These are phyloP conservation scores for Hipposideros armiger DNA, from an alignment of 2,113 vertebrate species.

Conservation along the genomic window DNA sequence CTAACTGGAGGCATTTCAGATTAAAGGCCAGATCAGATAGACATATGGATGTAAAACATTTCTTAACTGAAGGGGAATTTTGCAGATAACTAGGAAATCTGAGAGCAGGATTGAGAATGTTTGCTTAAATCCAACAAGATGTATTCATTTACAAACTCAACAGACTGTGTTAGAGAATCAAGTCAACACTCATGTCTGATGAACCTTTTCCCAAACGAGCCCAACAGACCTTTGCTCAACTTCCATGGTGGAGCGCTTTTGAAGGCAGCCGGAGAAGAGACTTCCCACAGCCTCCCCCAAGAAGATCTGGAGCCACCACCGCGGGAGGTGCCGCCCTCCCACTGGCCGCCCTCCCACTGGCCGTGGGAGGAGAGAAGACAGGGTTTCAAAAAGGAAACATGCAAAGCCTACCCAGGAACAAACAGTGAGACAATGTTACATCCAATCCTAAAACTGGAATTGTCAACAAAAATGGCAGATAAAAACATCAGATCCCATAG, in stretches of 20 bases:
- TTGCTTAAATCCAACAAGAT: not conserved
- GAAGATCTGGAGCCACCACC: not conserved
- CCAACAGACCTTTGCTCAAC: not conserved
- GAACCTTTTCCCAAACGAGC: not conserved
- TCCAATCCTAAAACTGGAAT: not conserved
- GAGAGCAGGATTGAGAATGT: not conserved
- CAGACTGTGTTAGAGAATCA: not conserved
- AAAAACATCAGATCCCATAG: not conserved
- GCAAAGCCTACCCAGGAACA: not conserved
- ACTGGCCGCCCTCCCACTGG: not conserved
- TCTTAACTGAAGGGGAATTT: slow-evolving; percentile 27
- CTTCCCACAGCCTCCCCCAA: not conserved
- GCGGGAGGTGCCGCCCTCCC: not conserved
- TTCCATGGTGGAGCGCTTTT: not conserved
- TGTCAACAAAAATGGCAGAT: not conserved
- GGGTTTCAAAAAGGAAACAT: not conserved
- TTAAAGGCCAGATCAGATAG: slow-evolving; percentile 36
- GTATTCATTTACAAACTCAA: not conserved
- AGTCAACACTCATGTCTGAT: fast-evolving
- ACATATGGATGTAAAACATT: not conserved
- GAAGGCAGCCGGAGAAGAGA: not conserved
- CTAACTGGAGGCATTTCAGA: slow-evolving; percentile 57
- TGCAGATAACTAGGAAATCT: not conserved
- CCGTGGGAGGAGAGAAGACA: not conserved
- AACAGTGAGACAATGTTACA: not conserved